phyloP scores from a whole-genome alignment of 1,140 invertebrate genomes.

The Nomia melanderi region DNA sequence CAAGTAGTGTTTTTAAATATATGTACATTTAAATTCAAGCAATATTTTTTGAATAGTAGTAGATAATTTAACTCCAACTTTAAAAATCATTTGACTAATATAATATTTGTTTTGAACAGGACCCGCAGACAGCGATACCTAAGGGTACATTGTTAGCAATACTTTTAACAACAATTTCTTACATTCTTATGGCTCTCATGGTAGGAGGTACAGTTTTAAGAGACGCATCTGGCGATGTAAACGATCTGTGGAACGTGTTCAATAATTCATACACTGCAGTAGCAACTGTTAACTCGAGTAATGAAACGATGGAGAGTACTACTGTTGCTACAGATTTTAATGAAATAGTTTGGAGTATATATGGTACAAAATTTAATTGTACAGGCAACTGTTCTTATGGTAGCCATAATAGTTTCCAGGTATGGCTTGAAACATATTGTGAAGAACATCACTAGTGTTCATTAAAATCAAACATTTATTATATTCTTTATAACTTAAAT shows the following conservation, averaged over 20 bases:
- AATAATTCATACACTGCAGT: constrained; percentile 46
- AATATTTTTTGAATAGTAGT: too few relatives aligned
- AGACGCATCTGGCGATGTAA: constrained; percentile 88
- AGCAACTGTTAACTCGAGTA: constrained; percentile 31
- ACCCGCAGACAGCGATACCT: constrained; percentile 94
- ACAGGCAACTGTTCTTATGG: constrained; percentile 85
- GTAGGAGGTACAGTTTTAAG: constrained; percentile 87
- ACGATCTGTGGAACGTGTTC: constrained; percentile 76
- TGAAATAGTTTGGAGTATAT: constrained; percentile 60
- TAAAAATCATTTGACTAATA: neutral
- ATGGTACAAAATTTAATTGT: constrained; percentile 77
- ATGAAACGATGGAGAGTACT: constrained; percentile 30
- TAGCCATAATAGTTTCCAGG: constrained; percentile 91
- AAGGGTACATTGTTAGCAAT: constrained; percentile 95
- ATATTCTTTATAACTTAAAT: neutral
- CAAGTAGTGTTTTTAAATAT: neutral
- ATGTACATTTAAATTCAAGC: neutral
- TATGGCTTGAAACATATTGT: constrained; percentile 66
- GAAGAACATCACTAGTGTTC: neutral
- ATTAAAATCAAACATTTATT: neutral
- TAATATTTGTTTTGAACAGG: constrained; percentile 82
- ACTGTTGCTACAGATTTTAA: constrained; percentile 16
- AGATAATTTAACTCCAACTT: too few relatives aligned
- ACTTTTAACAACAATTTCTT: constrained; percentile 90
- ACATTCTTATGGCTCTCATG: constrained; percentile 90